Percentiles rank a stretch among this genome's conserved stretches.
Conservation (phyloP, 2,113 vertebrate species). For the Lophochroa leadbeateri region DNA sequence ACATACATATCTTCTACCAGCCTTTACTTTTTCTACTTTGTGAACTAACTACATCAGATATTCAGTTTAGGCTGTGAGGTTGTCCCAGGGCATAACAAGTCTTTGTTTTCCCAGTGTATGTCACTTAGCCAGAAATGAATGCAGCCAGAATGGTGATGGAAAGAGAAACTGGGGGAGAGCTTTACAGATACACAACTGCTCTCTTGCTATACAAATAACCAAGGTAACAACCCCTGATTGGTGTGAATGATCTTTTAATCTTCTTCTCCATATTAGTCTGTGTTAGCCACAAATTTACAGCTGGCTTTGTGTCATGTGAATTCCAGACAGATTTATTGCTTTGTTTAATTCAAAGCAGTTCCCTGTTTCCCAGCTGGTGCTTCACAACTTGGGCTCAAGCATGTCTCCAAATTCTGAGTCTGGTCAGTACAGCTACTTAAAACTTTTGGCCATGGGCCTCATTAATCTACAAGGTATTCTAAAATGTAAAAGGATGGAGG, state of each 20-base stretch:
- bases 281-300: neutral
- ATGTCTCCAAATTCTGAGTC: neutral
- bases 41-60: neutral
- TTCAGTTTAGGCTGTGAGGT: neutral
- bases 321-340: neutral
- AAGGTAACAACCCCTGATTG: neutral
- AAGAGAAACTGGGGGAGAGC: neutral
- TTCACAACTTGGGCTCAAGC: neutral
- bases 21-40: neutral
- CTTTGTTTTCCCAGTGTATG: neutral
- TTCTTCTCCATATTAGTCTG: neutral
- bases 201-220: neutral
- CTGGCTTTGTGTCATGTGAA: neutral
- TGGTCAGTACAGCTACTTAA: neutral
- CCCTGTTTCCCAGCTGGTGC: neutral
- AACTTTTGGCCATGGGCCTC: neutral
- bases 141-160: neutral
- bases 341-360: neutral
- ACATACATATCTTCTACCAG: fast-evolving
- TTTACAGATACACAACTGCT: neutral
- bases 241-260: neutral
- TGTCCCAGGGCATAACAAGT: neutral
- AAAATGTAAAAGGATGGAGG: neutral
- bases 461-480: neutral
- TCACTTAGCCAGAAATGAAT: neutral